These are phyloP conservation scores for Drosophila tanythrix DNA, from an alignment of 2,888 invertebrate genomes.

Conservation along the genomic window DNA sequence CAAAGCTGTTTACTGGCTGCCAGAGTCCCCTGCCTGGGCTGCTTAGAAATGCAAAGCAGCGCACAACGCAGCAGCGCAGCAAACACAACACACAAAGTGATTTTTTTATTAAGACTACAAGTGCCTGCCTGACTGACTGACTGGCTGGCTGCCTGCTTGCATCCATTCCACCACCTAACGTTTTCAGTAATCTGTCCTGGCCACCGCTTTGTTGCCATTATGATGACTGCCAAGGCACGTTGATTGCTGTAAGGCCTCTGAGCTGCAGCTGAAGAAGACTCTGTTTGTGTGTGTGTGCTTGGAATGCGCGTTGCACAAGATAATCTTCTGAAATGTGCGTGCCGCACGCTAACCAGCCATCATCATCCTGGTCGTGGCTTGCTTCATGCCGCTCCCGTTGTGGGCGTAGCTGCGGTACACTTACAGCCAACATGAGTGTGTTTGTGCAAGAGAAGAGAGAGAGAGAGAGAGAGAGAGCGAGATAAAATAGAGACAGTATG, in stretches of 20 bases:
- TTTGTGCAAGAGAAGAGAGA: not conserved
- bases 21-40: slow-evolving; percentile 37
- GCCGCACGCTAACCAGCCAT: slow-evolving; percentile 70
- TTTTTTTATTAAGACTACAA: slow-evolving; percentile 81
- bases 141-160: slow-evolving; percentile 6
- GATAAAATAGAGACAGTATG: slow-evolving; percentile 24
- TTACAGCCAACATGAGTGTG: slow-evolving; percentile 6
- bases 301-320: slow-evolving; percentile 75
- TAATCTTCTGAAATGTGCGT: slow-evolving; percentile 77
- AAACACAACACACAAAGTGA: slow-evolving; percentile 79
- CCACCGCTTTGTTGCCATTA: slow-evolving; percentile 75
- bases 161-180: slow-evolving; percentile 29
- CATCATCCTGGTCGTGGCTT: slow-evolving; percentile 35
- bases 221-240: slow-evolving; percentile 74
- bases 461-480: not conserved
- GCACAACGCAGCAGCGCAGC: slow-evolving; percentile 54
- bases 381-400: slow-evolving; percentile 20
- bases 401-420: slow-evolving; percentile 20
- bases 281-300: slow-evolving; percentile 28
- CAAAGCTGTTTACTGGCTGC: slow-evolving; percentile 58
- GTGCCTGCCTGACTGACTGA: slow-evolving; percentile 56
- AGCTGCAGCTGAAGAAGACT: slow-evolving; percentile 19
- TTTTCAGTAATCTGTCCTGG: slow-evolving; percentile 33
- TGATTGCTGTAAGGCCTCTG: slow-evolving; percentile 70
- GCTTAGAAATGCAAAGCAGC: slow-evolving; percentile 80